Evolutionary conservation across 2,888 invertebrate species (phyloP).

Genomic region (Conchocele bisecta): DNA sequence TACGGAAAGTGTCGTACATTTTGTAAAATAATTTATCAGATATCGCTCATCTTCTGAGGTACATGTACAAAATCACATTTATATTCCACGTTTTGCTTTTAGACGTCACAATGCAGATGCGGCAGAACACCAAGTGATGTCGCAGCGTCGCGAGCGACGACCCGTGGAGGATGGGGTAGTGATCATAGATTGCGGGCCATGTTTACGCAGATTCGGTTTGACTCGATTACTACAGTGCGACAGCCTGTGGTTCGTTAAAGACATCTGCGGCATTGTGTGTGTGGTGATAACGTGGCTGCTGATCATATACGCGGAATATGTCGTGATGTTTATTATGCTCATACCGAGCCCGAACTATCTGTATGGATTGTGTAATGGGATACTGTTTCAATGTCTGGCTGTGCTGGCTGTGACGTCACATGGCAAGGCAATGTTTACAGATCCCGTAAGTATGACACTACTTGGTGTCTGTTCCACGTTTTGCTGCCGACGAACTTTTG

Average conservation of each 20-base stretch:
- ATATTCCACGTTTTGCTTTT: no score
- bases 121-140: no score
- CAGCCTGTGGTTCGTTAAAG: constrained; percentile 88
- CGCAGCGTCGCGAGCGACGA: no score
- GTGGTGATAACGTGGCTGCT: constrained; percentile 91
- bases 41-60: no score
- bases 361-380: constrained; percentile 86
- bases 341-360: constrained; percentile 89
- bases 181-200: constrained; percentile 75
- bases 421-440: constrained; percentile 91
- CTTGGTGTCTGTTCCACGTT: no score
- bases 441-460: constrained; percentile 91
- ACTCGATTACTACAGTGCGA: constrained; percentile 54
- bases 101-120: no score
- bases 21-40: no score
- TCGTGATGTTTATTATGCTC: constrained; percentile 91
- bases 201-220: constrained; percentile 71
- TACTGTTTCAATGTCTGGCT: constrained; percentile 90
- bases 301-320: constrained; percentile 94
- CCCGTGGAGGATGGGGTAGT: constrained; percentile 74
- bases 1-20: no score
- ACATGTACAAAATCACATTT: no score
- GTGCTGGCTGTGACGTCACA: constrained; percentile 90
- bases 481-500: no score
- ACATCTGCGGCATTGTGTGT: constrained; percentile 94